phyloP scores from a whole-genome alignment of 2,888 invertebrate species.

The Tachina lurida region DNA sequence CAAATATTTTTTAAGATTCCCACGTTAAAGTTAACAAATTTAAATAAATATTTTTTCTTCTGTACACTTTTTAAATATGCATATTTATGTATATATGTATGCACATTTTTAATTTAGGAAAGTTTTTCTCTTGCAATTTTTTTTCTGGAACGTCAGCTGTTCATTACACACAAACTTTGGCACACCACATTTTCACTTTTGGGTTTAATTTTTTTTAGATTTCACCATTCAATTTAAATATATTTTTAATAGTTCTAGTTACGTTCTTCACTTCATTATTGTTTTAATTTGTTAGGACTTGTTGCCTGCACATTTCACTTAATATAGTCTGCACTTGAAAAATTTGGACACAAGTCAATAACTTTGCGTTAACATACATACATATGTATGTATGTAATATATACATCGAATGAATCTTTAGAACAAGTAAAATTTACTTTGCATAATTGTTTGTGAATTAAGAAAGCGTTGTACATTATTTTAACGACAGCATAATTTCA shows the following conservation, averaged over 20 bases:
- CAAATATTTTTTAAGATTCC: not conserved
- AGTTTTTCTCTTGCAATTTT: not conserved
- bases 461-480: not conserved
- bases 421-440: not conserved
- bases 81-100: not conserved
- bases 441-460: slow-evolving; percentile 9
- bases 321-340: slow-evolving; percentile 34
- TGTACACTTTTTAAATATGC: not conserved
- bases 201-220: slow-evolving; percentile 2
- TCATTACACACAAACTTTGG: slow-evolving; percentile 4
- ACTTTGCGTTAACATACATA: not conserved
- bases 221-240: not conserved
- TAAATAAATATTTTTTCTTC: not conserved
- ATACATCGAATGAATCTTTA: not conserved
- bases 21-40: slow-evolving; percentile 22
- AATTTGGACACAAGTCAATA: slow-evolving; percentile 52
- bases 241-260: not conserved
- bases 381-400: not conserved
- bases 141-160: slow-evolving; percentile 18
- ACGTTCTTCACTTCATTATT: slow-evolving; percentile 1
- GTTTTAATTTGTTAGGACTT: slow-evolving; percentile 34
- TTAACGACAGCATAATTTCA: slow-evolving; percentile 43
- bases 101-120: not conserved
- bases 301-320: slow-evolving; percentile 30
- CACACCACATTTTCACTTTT: slow-evolving; percentile 47